Base-by-base conservation (phyloP, 2,113 vertebrate genomes). In the Copsychus sechellarum region DNA sequence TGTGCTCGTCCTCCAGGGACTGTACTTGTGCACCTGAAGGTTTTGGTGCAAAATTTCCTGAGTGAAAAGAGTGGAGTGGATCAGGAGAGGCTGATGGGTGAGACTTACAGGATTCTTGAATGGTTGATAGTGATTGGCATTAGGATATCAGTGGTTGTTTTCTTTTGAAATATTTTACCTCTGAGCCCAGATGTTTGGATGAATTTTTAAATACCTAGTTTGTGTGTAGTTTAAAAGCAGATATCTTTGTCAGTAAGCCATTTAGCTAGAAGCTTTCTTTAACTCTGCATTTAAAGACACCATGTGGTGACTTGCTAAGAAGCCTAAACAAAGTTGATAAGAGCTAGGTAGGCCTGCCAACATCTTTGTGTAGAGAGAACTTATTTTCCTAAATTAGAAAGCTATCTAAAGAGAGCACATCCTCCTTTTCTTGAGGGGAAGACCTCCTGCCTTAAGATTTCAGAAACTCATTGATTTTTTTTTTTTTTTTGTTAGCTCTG, bases 251-350 rank as follows among this genome's bases (percentile, higher is more conserved):
- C 60, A 66, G 60, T 64, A 88, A 87, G 60, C 38, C 47, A 42
- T 91, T 95, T 86, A 91, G 22, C 51, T 65, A 54, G 87, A 88
- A 93, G 58, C 17, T 70, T 89, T 74, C 78, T 81, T 78, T 66
- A 74, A 78, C 23, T 86, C 25, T 21, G 21, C 77, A 66, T 33
- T 61, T 86, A 81, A 86, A 86, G 81, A 57, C 50, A 74, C 36
- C 61, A 62, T 79, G 85, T 81, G 61, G 8, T 58, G 26, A 71
- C 38, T 82, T 88, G 62, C 53, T 69, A 67, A 43, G 47, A 90
- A 92, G 31, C 54, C 58, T 91, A 80, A 86, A 76, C 31, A 70
- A 73, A 76, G 33, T 42, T 77, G 48, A 12, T 80, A 77, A 66
- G 60, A 90, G 33, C 48, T 71, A 94, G 84, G 47, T 81, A 76